Evolutionary conservation across 2,888 invertebrate genomes (phyloP), one percentile per base, ranked within the genome.

Genomic region (Rhingia rostrata): DNA sequence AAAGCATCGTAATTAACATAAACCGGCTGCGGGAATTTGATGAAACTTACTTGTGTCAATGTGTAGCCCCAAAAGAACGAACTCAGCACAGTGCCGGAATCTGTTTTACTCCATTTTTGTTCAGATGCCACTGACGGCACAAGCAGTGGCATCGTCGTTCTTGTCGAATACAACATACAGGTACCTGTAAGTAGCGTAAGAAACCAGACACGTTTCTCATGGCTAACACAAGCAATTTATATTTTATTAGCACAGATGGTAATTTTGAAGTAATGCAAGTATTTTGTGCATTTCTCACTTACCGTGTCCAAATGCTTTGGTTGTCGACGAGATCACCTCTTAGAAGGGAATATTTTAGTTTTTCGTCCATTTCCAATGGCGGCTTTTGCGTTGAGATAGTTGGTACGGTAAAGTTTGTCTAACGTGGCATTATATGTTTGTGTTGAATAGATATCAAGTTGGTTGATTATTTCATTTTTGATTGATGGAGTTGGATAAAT

Each of bases 61-160:
- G 94, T 94, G 88, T 95, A 95, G 58, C 95, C 95, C 95, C 95
- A 95, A 89, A 95, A 95, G 88, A 95, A 95, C 32, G 94, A 94
- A 30, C 95, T 94, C 33, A 95, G 90, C 60, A 95, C 93, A 0
- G 94, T 93, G n/a, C 95, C 95, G 3, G 94, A 93, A 87, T 95
- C 93, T 22, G 94, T 93, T 91, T 95, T 95, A 87, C 93, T 94
- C 95, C 95, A 95, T 72, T 93, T 92, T 88, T 93, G 93, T 87
- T 94, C 94, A 64, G 93, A 92, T 47, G 94, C 93, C 63, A 95
- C 93, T 0, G 93, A 92, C 12, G 94, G 94, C 77, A 94, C 92
- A 79, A 94, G 92, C 58, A 95, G 90, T 9, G 95, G 95, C 91
- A 95, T 93, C 3, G 94, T 93, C 5, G 94, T 94, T 80, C 95